Evolutionary conservation across 2,888 invertebrate species (phyloP), one percentile per base, ranked within the genome.

Genomic region (Habroteleia sp.): DNA sequence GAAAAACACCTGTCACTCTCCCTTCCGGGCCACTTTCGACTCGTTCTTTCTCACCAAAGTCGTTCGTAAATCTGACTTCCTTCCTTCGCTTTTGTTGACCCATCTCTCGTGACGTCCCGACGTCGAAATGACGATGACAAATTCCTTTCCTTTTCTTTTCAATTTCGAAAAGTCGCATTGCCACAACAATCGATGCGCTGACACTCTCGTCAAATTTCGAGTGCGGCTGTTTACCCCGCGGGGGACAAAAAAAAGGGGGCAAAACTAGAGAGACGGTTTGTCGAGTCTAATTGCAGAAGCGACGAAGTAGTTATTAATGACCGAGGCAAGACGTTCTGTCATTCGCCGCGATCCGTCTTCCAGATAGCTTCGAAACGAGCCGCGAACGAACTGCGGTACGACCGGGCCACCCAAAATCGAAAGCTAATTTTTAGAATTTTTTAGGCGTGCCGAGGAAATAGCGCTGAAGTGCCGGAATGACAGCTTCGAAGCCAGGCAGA

Each of bases 241-340:
- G 73, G 54, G 72, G 33, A 42, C 16, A 29, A 37, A 50, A 78
- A 79, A 80, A 80, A 77, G 78, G 74, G 16, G 23, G 20, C 11
- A 33, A 50, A 52, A 25, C 44, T n/a, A n/a, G 14, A 14, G 11
- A 33, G 60, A 44, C 44, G 72, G 72, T 82, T 81, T 82, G 83
- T 82, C 76, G 81, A 77, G 81, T 86, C 85, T 85, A 87, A 87
- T 88, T 87, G 87, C 86, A 84, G 83, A 84, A 83, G 86, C 82
- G 87, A 87, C 83, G 87, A 87, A 85, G 84, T 82, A 76, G 79
- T 85, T 81, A 88, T 85, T 88, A 88, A 88, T 87, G 88, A 84
- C 83, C 77, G 78, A 79, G 81, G 80, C 78, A 82, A 82, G 83
- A 84, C 82, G 79, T 82, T 82, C 78, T 82, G 84, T 85, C 85